phyloP scores from a whole-genome alignment of 2,797 vertebrate species.

The Muraenolepis orangiensis region DNA sequence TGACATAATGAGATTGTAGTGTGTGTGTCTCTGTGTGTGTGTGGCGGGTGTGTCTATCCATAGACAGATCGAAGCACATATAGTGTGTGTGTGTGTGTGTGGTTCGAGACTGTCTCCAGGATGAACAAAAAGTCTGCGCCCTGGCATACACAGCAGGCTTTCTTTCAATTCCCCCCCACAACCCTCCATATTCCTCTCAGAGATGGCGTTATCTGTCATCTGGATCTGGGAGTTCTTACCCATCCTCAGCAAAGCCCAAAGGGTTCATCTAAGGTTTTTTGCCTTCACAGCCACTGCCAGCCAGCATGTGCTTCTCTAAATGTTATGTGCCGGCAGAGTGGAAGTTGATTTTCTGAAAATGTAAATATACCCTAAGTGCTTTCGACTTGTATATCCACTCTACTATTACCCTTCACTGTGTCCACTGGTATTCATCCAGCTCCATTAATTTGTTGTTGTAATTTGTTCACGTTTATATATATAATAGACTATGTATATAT shows the following conservation, averaged over 20 bases:
- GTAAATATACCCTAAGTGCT: neutral
- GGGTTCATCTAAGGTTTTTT: neutral
- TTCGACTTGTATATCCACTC: neutral
- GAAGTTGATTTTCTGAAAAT: neutral
- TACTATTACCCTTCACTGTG: neutral
- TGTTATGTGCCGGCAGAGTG: neutral
- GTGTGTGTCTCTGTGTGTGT: neutral
- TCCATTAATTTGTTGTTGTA: too few species aligned
- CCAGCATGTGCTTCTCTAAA: neutral
- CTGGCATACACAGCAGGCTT: neutral
- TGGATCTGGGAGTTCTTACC: neutral
- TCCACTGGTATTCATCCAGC: too few species aligned
- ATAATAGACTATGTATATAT: too few species aligned
- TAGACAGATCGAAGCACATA: neutral
- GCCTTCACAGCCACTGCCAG: neutral
- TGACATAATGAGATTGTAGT: slow-evolving; percentile 1
- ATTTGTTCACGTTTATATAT: too few species aligned
- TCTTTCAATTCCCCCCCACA: neutral
- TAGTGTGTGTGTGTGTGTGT: neutral
- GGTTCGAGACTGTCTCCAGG: neutral
- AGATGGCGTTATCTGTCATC: neutral
- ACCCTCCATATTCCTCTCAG: neutral
- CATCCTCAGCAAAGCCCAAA: neutral
- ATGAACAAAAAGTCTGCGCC: slow-evolving; percentile 1
- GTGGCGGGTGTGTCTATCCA: neutral